Base-by-base conservation (phyloP, 2,888 invertebrate species). In the Pantelozetes paolii region DNA sequence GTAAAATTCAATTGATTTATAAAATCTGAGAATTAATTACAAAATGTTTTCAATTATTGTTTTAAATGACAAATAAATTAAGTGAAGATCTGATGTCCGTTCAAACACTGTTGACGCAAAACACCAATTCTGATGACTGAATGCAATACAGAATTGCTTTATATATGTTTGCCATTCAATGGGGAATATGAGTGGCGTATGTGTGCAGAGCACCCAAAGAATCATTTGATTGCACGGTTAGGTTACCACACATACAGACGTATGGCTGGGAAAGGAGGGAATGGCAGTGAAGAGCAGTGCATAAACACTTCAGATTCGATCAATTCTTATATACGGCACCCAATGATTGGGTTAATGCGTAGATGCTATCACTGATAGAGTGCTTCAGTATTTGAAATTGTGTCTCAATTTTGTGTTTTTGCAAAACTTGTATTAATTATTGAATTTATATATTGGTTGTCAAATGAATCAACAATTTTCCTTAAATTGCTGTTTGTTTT, bases 71-170 rank as follows among this genome's bases (percentile, higher is more conserved):
- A 2, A 45, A 45, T 45, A 15, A 15, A 15, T 45, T 9, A 15
- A 8, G 36, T 8, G 45, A 15, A 13, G 45, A 45, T 45, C 15
- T 2, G 45, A 23, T 45, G 50, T 23, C 15, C 20, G 57, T 57
- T 28, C 57, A 57, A 57, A 57, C 57, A 28, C 57, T 57, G 57
- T 57, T 57, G 57, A 57, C 57, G 57, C 57, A 28, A 15, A 57
- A 57, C 57, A 57, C 57, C 28, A 57, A 45, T 45, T 45, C 45
- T 45, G 5, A 36, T 36, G 45, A 15, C 45, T 45, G 45, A 15
- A 18, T 15, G 2, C 45, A 15, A 45, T 15, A 13, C 45, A 45
- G 45, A 45, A 45, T 45, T 2, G 2, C 45, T 45, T 45, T 45
- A 45, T 45, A 45, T 45, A 45, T 45, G 45, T 13, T 11, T 45